Evolutionary conservation across 23 tunicate genomes (phyloP), one percentile per base, ranked within the genome.

Genomic region (Styela clava): DNA sequence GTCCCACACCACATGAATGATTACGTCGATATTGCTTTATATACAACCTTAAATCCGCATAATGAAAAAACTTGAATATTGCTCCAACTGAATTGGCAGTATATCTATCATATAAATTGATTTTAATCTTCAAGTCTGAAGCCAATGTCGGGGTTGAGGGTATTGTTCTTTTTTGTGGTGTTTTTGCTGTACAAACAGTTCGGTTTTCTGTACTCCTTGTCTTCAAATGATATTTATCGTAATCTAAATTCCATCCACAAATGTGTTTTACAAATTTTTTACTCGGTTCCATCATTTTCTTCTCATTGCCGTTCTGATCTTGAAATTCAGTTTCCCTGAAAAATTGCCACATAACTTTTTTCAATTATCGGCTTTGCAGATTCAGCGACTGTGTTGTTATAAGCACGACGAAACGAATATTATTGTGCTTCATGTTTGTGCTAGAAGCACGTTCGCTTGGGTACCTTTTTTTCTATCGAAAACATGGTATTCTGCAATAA

Each of bases 21-120:
- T 73, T 79, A 28, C 61, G 69, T 52, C 95, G 37, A 71, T 89
- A 89, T 65, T 89, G 95, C 51, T 89, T 68, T 2, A 89, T 89
- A 31, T 89, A 89, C 31, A 86, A 81, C 3, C 81, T 81, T 28
- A 79, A 72, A 69, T 89, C 88, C 2, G 95, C 76, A 82, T 89
- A 89, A 34, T 89, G 95, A 62, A 84, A 89, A 62, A 89, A 89
- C 34, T 76, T 84, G 78, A 65, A 89, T 34, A 73, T 34, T 7
- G 62, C 34, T 20, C 31, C 35, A 22, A 26, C 73, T 2, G 63
- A 28, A 22, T 44, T 78, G 5, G 44, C 68, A 24, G 24, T 52
- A 62, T 68, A 61, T 20, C 62, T 31, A 25, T 62, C 77, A 35
- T 71, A 71, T 16, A 71, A 34, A 71, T 71, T 71, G 16, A 71